phyloP scores from a whole-genome alignment of 53 echinoderm and acorn worm genomes.

The Echinometra lucunter region DNA sequence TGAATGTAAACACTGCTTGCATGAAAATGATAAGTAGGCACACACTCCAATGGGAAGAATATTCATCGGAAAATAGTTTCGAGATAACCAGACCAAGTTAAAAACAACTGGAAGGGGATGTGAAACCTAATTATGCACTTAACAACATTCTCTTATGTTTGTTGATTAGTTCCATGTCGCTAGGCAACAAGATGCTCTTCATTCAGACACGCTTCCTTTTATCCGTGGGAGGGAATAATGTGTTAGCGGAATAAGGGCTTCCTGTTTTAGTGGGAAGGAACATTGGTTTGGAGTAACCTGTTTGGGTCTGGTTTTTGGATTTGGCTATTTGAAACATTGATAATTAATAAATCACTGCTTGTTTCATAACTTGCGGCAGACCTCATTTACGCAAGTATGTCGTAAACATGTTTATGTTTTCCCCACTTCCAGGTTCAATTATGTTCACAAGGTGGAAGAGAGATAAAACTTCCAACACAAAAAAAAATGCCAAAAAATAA shows the following conservation, averaged over 20 bases:
- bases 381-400: not conserved
- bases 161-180: slow-evolving; percentile 3
- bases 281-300: not conserved
- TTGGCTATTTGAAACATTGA: not conserved
- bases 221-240: not conserved
- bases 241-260: not conserved
- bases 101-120: not conserved
- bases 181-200: slow-evolving; percentile 19
- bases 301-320: not conserved
- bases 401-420: slow-evolving; percentile 19
- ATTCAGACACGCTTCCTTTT: slow-evolving; percentile 3
- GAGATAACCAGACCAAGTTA: not conserved
- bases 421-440: slow-evolving; percentile 5
- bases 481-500: not conserved
- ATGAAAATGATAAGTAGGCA: not conserved
- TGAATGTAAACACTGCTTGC: not conserved
- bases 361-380: not conserved
- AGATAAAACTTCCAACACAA: not conserved
- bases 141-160: not conserved
- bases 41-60: too few species aligned
- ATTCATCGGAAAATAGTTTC: not conserved
- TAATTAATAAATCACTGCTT: slow-evolving; percentile 27
- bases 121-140: slow-evolving; percentile 40
- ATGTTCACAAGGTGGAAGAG: not conserved
- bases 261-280: not conserved